Base-by-base conservation (phyloP, 2,113 vertebrate species). In the Tetraodon nigroviridis region DNA sequence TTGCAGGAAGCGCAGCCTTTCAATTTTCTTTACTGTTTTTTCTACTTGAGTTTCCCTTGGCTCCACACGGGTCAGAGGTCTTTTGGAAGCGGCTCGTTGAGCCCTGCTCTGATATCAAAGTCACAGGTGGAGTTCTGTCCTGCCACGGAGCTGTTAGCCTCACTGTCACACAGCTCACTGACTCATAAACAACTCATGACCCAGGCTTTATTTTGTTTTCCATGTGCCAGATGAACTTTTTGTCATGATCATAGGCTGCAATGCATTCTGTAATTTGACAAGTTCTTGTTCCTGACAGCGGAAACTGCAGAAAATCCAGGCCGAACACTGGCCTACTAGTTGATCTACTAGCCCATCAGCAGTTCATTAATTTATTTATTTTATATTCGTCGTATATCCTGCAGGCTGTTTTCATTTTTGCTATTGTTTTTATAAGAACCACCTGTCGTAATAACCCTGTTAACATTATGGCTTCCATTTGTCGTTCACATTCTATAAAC, bases 161-260 rank as follows among this genome's bases (percentile, higher is more conserved):
- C 76, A 87, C 69, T 78, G 82, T 82, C 75, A 66, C 79, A 84
- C 73, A 85, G 73, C 67, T 84, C 70, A 77, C 80, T 80, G 74
- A 67, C 78, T 83, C 81, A 74, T 71, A 83, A 84, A 80, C 81
- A 80, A 68, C 78, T 61, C 66, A 49, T 83, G 81, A 86, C 72
- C 71, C 64, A 42, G 49, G 69, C 58, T 20, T 51, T 51, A 15
- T 21, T 37, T 44, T 61, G 75, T 62, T 74, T 64, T 60, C 49
- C 48, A 71, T 51, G 37, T 82, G 68, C 64, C 61, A 77, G 20
- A 71, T 40, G 66, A 60, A 73, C 52, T 52, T 66, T 55, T 67
- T 64, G 19, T 61, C 56, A 73, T 64, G 60, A 51, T 44, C 29
- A 19, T 65, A 49, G 52, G 27, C 32, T 11, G 32, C 6, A 37